Percentiles rank a stretch among this genome's conserved stretches.
Conservation (phyloP, 1,140 invertebrate species). For the Papilio polyxenes region DNA sequence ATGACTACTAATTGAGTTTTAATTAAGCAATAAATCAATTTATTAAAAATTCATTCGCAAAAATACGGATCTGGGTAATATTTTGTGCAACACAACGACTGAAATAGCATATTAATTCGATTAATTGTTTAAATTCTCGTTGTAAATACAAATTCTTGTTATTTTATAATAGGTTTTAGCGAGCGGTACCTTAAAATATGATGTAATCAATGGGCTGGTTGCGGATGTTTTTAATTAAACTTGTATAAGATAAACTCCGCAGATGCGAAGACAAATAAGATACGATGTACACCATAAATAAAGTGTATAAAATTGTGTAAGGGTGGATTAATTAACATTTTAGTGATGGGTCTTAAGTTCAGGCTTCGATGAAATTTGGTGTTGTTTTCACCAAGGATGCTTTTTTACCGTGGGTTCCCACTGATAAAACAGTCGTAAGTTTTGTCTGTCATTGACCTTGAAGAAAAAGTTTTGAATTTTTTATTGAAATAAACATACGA, state of each 20-base stretch:
- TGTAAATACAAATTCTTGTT: neutral
- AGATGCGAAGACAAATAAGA: neutral
- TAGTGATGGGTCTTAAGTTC: neutral
- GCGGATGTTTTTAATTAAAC: neutral
- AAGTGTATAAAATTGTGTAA: neutral
- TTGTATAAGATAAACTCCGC: neutral
- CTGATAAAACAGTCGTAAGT: too few relatives aligned
- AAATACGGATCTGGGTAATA: slow-evolving; percentile 16
- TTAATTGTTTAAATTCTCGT: neutral
- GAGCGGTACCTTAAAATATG: neutral
- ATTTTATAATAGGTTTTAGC: neutral
- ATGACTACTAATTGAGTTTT: slow-evolving; percentile 38
- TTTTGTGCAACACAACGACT: neutral
- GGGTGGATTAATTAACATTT: neutral
- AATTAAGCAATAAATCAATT: slow-evolving; percentile 37
- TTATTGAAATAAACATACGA: neutral
- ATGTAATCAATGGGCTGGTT: neutral
- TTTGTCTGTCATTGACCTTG: too few relatives aligned
- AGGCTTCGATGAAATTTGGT: neutral
- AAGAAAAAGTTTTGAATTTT: too few relatives aligned
- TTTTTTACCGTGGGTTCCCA: too few relatives aligned
- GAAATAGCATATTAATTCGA: neutral
- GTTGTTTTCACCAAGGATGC: neutral
- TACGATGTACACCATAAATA: neutral
- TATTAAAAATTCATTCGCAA: slow-evolving; percentile 37